Base-by-base conservation (phyloP, 2,797 vertebrate genomes). In the Ispidina picta region DNA sequence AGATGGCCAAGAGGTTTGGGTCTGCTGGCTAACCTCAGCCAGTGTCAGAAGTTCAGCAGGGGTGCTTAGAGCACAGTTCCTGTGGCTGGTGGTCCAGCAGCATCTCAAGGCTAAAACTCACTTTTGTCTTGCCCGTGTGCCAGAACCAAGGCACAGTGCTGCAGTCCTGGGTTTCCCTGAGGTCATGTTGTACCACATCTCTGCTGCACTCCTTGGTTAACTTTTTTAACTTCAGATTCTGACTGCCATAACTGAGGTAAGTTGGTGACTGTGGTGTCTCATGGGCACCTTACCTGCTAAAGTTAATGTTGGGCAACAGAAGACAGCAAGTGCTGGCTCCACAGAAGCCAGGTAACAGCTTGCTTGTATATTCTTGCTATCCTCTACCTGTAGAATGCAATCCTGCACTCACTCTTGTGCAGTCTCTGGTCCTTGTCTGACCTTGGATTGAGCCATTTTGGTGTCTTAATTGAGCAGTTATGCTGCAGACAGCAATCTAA, bases 381-480 rank as follows among this genome's bases (percentile, higher is more conserved):
- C 21, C n/a, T 41, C 23, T 59, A 28, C 79, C 86, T 70, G 52
- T 56, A 44, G 52, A 29, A 56, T 65, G 31, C 19, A 7, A 5
- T 55, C 17, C 4, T 0, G 22, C 29, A 41, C 23, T 22, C 33
- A 86, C 21, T 39, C 60, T 63, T 8, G 22, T 37, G 22, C 66
- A 31, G 37, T 43, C 58, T 56, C 31, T 76, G 75, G 65, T 84
- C 75, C 81, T 86, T 76, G 54, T 72, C 44, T 94, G 93, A 83
- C 90, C 88, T 90, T 90, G 68, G 20, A 9, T 59, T 76, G 83
- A 93, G 78, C 64, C 83, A 68, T 70, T 90, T 72, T 63, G 35
- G 56, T n/a, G 8, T 31, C 33, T 59, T 92, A 66, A 83, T 81
- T 0, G 4, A 84, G 86, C 49, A 82, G 33, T 84, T 70, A 37